Conservation (phyloP, 2,797 vertebrate species). For the Manis crassicaudata region DNA sequence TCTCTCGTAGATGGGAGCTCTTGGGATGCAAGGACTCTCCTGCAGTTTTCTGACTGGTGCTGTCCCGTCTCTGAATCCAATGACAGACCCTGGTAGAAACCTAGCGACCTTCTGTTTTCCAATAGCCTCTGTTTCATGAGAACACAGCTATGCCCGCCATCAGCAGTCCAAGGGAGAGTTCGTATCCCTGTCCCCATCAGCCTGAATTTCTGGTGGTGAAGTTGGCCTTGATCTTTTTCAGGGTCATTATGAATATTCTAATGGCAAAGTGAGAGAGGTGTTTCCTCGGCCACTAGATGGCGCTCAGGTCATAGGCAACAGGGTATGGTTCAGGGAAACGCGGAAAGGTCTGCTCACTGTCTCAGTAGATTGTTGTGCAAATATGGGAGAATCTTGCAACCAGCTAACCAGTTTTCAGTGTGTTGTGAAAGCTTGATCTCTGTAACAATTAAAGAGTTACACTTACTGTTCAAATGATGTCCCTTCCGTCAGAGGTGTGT, state of each 20-base stretch:
- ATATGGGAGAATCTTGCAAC: background rate
- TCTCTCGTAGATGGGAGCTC: background rate
- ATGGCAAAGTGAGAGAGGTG: background rate
- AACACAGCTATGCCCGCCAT: background rate
- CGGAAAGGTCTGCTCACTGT: background rate
- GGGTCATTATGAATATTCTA: fast-evolving
- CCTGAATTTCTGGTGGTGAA: background rate
- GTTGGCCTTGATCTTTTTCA: background rate
- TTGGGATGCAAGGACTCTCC: background rate
- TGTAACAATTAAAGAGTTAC: background rate
- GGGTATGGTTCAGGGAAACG: background rate
- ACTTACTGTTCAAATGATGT: too few species aligned
- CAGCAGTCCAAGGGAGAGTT: background rate
- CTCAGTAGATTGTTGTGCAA: background rate
- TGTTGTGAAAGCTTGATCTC: background rate
- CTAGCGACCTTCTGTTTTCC: background rate
- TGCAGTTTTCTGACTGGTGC: background rate
- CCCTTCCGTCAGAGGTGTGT: background rate
- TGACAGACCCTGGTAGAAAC: background rate
- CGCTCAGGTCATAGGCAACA: background rate
- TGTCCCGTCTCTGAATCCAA: background rate
- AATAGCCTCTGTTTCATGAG: background rate
- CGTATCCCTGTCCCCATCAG: too few species aligned
- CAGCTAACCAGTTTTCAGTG: background rate
- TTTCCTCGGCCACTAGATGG: conserved; percentile 70